Conservation (phyloP, 53 echinoderm and acorn worm species). For the Astropecten irregularis region DNA sequence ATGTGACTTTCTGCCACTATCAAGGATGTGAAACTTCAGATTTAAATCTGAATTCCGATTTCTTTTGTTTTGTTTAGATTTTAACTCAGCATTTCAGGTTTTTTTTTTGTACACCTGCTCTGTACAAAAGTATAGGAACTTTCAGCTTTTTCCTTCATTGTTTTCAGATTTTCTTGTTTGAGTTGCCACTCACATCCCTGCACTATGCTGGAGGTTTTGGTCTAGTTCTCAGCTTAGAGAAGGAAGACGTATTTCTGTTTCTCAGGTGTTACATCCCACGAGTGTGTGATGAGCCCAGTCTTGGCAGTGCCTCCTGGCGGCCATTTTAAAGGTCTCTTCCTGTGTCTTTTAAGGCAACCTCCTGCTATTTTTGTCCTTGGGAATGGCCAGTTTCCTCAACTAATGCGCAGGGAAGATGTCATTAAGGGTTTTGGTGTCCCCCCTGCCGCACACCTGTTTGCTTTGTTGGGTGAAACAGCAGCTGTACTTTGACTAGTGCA, state of each 20-base stretch:
- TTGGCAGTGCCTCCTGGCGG: not conserved
- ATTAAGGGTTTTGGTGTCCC: no score
- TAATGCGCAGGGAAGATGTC: constrained; percentile 40
- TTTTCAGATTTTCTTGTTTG: not conserved
- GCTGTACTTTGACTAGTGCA: not conserved
- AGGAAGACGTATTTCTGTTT: not conserved
- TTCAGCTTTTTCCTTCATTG: not conserved
- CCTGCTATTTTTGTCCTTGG: constrained; percentile 13
- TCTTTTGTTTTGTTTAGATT: no score
- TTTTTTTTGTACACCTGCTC: no score
- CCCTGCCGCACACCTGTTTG: constrained; percentile 35
- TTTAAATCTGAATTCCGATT: no score
- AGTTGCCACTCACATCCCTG: no score
- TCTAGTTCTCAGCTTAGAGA: no score
- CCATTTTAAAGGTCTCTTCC: not conserved
- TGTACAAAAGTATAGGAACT: no score
- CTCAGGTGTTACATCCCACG: not conserved
- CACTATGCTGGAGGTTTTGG: no score
- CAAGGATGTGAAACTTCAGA: no score
- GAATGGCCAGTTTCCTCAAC: constrained; percentile 37
- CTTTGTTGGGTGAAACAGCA: constrained; percentile 1
- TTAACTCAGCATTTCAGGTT: no score
- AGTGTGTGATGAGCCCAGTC: no score
- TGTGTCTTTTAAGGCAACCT: constrained; percentile 18
- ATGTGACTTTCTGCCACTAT: no score